Evolutionary conservation across 1,140 invertebrate genomes (phyloP).

Genomic region (Caenorhabditis elegans): WBcel235 BX284604.4:8759501-8760000

Average conservation of each 20-base stretch:
- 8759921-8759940: neutral
- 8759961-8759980: conserved; percentile 36
- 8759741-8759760: conserved; percentile 77
- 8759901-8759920: conserved; percentile 35
- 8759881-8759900: conserved; percentile 5
- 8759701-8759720: conserved; percentile 79
- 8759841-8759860: conserved; percentile 13
- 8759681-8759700: conserved; percentile 80
- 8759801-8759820: conserved; percentile 52
- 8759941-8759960: neutral
- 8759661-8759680: conserved; percentile 79
- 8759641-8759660: conserved; percentile 81
- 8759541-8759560: conserved; percentile 73
- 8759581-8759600: conserved; percentile 86
- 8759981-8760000: conserved; percentile 67
- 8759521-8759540: conserved; percentile 66
- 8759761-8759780: conserved; percentile 79
- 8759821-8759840: conserved; percentile 2
- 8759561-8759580: conserved; percentile 85
- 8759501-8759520: neutral
- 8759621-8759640: conserved; percentile 85
- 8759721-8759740: conserved; percentile 85
- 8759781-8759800: conserved; percentile 76
- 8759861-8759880: conserved; percentile 1
- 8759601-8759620: conserved; percentile 81